Percentiles rank a stretch among this genome's conserved stretches.
Evolutionary conservation across 2,113 vertebrate species (phyloP).

Genomic region (Planiliza haematocheilus): DNA sequence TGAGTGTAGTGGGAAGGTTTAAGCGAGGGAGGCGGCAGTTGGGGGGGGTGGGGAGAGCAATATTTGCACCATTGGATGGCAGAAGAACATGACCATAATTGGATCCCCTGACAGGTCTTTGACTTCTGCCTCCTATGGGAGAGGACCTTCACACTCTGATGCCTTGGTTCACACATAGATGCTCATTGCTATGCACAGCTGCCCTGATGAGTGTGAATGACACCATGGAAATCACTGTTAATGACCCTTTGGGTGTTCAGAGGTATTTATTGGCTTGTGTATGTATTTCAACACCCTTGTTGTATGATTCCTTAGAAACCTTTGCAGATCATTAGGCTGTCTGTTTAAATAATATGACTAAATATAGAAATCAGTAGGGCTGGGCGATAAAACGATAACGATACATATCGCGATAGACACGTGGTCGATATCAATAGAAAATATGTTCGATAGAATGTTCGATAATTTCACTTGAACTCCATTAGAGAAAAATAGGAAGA

Average conservation of each 20-base stretch:
- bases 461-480: too few relatives aligned
- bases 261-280: not conserved
- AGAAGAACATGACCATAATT: constrained; percentile 68
- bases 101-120: constrained; percentile 69
- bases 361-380: too few relatives aligned
- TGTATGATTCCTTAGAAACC: too few relatives aligned
- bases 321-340: too few relatives aligned
- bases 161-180: constrained; percentile 39
- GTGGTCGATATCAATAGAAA: too few relatives aligned
- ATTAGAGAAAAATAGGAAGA: too few relatives aligned
- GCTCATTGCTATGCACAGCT: constrained; percentile 49
- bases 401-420: too few relatives aligned
- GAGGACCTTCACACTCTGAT: constrained; percentile 31
- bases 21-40: not conserved
- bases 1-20: constrained; percentile 41
- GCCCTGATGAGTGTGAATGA: constrained; percentile 32
- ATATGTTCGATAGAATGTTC: too few relatives aligned
- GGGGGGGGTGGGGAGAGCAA: constrained; percentile 16
- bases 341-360: too few relatives aligned
- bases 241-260: constrained; percentile 20
- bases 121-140: constrained; percentile 58
- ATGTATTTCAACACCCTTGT: too few relatives aligned
- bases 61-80: constrained; percentile 31
- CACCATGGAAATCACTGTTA: constrained; percentile 44
- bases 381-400: too few relatives aligned